These are phyloP conservation scores for Lophotis ruficrista DNA, from an alignment of 2,113 vertebrate species.

Conservation along the genomic window DNA sequence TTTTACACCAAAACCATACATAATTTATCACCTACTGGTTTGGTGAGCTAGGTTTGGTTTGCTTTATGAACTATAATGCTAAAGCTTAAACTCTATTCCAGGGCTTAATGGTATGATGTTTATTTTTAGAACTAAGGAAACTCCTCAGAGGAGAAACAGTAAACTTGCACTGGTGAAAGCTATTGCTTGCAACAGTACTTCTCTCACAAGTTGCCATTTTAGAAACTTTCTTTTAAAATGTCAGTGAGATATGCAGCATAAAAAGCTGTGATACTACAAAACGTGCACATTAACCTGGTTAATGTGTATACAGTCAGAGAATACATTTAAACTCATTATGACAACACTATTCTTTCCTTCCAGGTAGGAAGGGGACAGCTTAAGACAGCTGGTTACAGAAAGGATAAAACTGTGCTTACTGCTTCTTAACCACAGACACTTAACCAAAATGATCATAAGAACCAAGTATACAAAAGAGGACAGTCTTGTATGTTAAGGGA, in stretches of 20 bases:
- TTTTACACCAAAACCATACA: not conserved
- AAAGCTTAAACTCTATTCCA: not conserved
- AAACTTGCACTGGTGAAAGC: not conserved
- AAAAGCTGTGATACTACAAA: not conserved
- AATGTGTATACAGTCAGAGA: not conserved
- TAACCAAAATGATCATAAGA: not conserved
- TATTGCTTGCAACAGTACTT: not conserved
- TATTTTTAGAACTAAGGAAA: not conserved
- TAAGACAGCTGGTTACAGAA: conserved; percentile 23
- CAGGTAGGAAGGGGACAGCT: not conserved
- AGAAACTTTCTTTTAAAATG: not conserved
- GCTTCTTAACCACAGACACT: not conserved
- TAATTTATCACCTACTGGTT: not conserved
- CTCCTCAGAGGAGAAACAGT: not conserved
- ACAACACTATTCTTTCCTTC: not conserved
- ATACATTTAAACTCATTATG: not conserved
- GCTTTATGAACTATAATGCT: not conserved
- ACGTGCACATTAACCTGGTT: conserved; percentile 3
- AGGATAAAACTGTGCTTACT: conserved; percentile 4
- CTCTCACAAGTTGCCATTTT: not conserved
- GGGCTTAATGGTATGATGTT: not conserved
- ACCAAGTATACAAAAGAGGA: not conserved
- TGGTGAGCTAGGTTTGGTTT: not conserved
- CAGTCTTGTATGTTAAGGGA: not conserved
- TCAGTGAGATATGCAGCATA: conserved; percentile 9